Conservation (phyloP, 2,888 invertebrate species). For the Aquatica leii region DNA sequence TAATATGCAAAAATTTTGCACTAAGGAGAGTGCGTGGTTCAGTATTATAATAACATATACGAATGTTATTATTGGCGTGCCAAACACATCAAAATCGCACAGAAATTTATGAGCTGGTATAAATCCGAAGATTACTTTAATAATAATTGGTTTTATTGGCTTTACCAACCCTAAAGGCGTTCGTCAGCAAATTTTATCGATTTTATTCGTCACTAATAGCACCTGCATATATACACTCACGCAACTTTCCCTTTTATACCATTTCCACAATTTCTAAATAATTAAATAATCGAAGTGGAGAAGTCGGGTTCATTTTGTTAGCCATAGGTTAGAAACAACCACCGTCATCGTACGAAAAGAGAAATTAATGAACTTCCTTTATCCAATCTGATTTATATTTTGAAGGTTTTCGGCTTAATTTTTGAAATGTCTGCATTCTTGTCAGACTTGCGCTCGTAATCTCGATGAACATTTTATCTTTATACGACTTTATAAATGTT, state of each 20-base stretch:
- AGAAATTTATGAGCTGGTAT: no score
- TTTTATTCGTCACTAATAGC: not conserved
- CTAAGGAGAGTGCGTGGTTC: conserved; percentile 1
- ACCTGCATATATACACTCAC: not conserved
- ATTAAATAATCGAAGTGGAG: conserved; percentile 9
- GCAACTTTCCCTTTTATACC: not conserved
- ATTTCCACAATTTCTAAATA: conserved; percentile 10
- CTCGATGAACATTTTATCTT: conserved; percentile 56
- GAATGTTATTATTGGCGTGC: conserved; percentile 1
- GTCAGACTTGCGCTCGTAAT: conserved; percentile 51
- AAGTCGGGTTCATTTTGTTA: not conserved
- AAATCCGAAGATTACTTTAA: not conserved
- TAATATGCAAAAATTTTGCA: not conserved
- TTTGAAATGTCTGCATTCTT: conserved; percentile 49
- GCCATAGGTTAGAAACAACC: not conserved
- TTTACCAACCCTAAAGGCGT: not conserved
- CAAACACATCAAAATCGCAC: no score
- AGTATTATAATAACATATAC: not conserved
- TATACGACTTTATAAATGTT: conserved; percentile 52
- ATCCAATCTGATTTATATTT: conserved; percentile 24
- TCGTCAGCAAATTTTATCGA: conserved; percentile 5
- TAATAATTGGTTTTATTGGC: not conserved
- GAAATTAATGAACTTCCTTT: conserved; percentile 23
- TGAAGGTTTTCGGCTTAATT: conserved; percentile 24
- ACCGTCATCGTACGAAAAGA: not conserved